Evolutionary conservation across 1,140 invertebrate species (phyloP).

Genomic region (Orchesella cincta): DNA sequence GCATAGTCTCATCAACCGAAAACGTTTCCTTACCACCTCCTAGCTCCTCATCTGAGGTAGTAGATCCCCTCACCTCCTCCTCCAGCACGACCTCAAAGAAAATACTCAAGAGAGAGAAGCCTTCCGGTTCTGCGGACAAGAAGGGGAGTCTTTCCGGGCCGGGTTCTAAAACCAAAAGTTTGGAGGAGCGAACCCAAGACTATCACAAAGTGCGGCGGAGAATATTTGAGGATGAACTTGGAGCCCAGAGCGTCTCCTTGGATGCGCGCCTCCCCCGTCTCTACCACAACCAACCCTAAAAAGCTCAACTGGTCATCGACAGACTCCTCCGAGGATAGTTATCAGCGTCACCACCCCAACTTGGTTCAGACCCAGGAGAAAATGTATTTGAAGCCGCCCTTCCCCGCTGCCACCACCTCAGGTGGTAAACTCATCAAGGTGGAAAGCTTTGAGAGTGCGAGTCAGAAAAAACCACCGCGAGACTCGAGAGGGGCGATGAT

Average conservation of each 20-base stretch:
- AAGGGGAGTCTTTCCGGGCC: too few species aligned
- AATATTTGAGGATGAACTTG: slow-evolving; percentile 67
- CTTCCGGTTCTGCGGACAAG: not conserved
- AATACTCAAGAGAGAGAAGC: slow-evolving; percentile 24
- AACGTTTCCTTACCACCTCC: not conserved
- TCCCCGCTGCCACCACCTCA: slow-evolving; percentile 59
- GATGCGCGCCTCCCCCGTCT: not conserved
- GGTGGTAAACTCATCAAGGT: slow-evolving; percentile 58
- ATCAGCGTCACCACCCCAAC: too few species aligned
- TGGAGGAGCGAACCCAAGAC: slow-evolving; percentile 85
- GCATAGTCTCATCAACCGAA: not conserved
- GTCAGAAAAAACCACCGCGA: not conserved
- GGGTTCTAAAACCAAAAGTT: slow-evolving; percentile 71
- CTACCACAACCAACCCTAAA: not conserved
- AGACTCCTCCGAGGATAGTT: slow-evolving; percentile 2
- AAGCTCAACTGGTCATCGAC: slow-evolving; percentile 21
- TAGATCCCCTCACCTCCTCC: too few species aligned
- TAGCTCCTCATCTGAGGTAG: not conserved
- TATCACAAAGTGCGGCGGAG: slow-evolving; percentile 78
- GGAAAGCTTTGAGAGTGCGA: slow-evolving; percentile 60
- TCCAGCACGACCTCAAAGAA: slow-evolving; percentile 25
- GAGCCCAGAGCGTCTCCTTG: not conserved
- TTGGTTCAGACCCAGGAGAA: too few species aligned
- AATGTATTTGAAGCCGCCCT: slow-evolving; percentile 21
- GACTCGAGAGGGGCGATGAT: not conserved